Conservation (phyloP, 2,113 vertebrate genomes). For the Pseudopipra pipra region DNA sequence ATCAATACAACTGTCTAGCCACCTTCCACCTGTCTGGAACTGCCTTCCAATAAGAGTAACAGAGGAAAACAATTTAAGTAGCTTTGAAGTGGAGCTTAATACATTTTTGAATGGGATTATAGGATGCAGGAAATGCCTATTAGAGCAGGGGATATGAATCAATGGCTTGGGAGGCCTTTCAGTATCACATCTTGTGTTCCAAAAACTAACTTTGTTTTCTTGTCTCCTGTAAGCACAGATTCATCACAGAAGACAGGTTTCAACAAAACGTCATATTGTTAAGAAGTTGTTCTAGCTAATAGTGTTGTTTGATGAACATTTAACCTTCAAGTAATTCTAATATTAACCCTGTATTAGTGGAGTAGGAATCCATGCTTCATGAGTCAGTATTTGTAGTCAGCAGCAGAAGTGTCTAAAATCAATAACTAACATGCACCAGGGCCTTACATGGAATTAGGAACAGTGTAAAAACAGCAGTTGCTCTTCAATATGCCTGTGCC, state of each 20-base stretch:
- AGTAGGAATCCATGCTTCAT: not conserved
- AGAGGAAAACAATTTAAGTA: conserved; percentile 22
- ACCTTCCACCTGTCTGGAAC: conserved; percentile 48
- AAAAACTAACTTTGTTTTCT: not conserved
- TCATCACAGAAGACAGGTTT: not conserved
- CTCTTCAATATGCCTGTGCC: not conserved
- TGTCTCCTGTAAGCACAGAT: not conserved
- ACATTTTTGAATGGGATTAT: conserved; percentile 44
- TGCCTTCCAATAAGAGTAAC: conserved; percentile 4
- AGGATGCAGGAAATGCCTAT: not conserved
- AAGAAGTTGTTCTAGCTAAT: not conserved
- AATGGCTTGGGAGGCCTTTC: not conserved
- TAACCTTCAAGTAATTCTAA: not conserved
- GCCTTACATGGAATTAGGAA: not conserved
- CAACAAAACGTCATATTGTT: not conserved
- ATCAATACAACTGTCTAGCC: conserved; percentile 54
- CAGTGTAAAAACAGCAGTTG: not conserved
- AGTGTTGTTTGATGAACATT: not conserved
- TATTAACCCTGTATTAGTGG: not conserved
- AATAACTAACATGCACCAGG: not conserved
- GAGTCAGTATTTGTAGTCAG: not conserved
- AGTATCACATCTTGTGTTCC: not conserved
- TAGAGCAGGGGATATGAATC: not conserved
- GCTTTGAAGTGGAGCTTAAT: conserved; percentile 21
- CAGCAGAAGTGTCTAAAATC: not conserved